phyloP scores from a whole-genome alignment of 92 coral and sea anemone genomes.

The Heliopora coerulea region DNA sequence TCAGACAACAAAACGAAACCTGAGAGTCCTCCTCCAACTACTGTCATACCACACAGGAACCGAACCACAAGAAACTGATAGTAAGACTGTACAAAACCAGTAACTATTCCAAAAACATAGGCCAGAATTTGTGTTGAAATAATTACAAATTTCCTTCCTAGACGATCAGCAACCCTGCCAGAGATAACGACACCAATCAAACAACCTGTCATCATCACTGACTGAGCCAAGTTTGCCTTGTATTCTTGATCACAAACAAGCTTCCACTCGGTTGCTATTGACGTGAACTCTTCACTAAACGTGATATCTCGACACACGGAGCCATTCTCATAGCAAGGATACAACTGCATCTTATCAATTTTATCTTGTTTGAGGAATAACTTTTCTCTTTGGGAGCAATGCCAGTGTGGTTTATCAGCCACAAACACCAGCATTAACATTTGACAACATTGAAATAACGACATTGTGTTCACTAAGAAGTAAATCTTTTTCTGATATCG shows the following conservation, averaged over 20 bases:
- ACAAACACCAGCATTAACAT: conserved; percentile 56
- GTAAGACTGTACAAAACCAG: conserved; percentile 78
- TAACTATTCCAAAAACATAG: conserved; percentile 48
- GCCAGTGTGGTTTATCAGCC: conserved; percentile 38
- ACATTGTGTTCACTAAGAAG: conserved; percentile 38
- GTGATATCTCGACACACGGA: conserved; percentile 47
- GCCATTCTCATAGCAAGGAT: conserved; percentile 51
- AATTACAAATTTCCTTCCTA: conserved; percentile 72
- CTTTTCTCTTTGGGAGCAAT: neutral
- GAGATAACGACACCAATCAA: conserved; percentile 67
- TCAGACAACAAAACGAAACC: conserved; percentile 75
- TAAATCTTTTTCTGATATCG: conserved; percentile 52
- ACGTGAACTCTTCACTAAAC: conserved; percentile 67
- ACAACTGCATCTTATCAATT: neutral
- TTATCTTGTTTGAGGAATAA: conserved; percentile 47
- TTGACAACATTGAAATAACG: conserved; percentile 57
- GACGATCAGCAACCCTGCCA: conserved; percentile 67
- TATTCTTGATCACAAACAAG: conserved; percentile 77
- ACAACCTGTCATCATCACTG: conserved; percentile 79
- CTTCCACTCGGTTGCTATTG: conserved; percentile 81
- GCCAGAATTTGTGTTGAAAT: conserved; percentile 50
- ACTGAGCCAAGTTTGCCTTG: conserved; percentile 74
- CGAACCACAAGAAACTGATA: conserved; percentile 60
- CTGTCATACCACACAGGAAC: conserved; percentile 66
- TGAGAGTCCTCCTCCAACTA: conserved; percentile 70